Evolutionary conservation across 2,113 vertebrate genomes (phyloP).

Genomic region (Pterocles orientalis): DNA sequence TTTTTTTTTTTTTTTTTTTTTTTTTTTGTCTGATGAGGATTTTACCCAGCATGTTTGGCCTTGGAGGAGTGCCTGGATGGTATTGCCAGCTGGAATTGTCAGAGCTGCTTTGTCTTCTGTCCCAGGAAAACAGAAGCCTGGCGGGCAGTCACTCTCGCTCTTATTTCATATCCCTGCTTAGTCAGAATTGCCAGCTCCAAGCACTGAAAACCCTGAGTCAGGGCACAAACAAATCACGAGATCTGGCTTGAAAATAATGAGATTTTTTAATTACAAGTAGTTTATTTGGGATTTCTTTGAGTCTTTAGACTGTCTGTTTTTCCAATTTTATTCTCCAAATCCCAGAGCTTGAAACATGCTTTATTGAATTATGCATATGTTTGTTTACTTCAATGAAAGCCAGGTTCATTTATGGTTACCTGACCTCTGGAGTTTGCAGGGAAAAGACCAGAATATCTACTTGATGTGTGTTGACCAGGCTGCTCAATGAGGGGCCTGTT

Average conservation of each 20-base stretch:
- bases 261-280: constrained; percentile 41
- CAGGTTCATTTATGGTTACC: not conserved
- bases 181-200: constrained; percentile 55
- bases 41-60: constrained; percentile 60
- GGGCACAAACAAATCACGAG: constrained; percentile 57
- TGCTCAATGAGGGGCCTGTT: not conserved
- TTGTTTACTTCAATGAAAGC: constrained; percentile 1
- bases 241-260: constrained; percentile 52
- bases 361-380: not conserved
- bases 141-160: constrained; percentile 45
- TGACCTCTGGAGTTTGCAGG: not conserved
- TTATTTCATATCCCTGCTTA: constrained; percentile 62
- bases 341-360: not conserved
- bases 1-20: no score
- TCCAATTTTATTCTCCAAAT: not conserved
- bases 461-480: not conserved
- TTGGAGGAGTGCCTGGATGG: constrained; percentile 53
- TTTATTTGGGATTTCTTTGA: constrained; percentile 37
- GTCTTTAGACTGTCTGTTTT: not conserved
- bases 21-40: constrained; percentile 36
- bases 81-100: constrained; percentile 69
- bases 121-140: constrained; percentile 69
- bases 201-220: constrained; percentile 63
- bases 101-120: constrained; percentile 66
- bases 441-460: not conserved